phyloP scores from a whole-genome alignment of 1,140 invertebrate species.

The Drosophila nigromelanica region DNA sequence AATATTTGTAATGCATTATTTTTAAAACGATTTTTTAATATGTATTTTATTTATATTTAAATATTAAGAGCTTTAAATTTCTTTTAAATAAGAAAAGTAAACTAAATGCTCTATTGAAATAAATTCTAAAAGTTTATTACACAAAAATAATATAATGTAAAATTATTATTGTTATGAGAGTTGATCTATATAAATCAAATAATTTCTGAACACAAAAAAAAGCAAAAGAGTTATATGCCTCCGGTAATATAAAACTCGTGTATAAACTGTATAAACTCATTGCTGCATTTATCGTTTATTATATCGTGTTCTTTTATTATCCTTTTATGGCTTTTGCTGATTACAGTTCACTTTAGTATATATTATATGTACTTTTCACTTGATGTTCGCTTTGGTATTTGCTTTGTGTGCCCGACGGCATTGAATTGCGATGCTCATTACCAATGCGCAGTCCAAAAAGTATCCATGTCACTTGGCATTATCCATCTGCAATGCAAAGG shows the following conservation, averaged over 20 bases:
- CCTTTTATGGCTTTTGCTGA: constrained; percentile 27
- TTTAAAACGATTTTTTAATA: too few species aligned
- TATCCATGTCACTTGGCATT: constrained; percentile 54
- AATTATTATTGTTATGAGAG: too few species aligned
- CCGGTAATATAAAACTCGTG: background rate
- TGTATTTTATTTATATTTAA: too few species aligned
- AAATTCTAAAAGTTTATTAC: too few species aligned
- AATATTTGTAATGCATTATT: too few species aligned
- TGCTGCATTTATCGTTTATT: constrained; percentile 7
- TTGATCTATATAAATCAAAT: background rate
- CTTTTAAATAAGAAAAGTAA: too few species aligned
- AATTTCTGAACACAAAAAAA: background rate
- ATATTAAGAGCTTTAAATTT: too few species aligned
- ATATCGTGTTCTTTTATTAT: constrained; percentile 16
- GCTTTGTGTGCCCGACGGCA: constrained; percentile 13
- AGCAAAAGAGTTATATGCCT: background rate
- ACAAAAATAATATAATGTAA: too few species aligned
- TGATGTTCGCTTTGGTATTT: constrained; percentile 25
- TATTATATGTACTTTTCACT: constrained; percentile 7
- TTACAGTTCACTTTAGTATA: constrained; percentile 25
- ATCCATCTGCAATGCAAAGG: constrained; percentile 19
- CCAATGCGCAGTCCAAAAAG: constrained; percentile 42
- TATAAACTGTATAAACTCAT: background rate
- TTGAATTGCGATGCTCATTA: constrained; percentile 39
- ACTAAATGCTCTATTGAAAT: too few species aligned